Conservation (phyloP, 2,113 vertebrate species). For the Pseudopipra pipra region DNA sequence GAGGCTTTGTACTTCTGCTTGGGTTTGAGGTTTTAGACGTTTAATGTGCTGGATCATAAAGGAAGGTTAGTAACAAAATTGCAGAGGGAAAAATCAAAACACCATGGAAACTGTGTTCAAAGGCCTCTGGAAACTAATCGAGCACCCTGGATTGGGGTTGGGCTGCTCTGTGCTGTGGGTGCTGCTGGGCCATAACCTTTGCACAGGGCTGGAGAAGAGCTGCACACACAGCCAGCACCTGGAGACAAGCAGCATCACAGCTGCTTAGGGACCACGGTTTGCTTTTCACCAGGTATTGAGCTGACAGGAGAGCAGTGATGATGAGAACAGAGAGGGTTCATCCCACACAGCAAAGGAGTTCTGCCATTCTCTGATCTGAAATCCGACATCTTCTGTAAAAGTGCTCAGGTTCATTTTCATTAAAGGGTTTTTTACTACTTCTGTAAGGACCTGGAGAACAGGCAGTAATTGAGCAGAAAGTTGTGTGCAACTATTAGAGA, state of each 20-base stretch:
- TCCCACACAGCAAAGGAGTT: neutral
- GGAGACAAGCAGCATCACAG: neutral
- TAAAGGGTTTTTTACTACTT: neutral
- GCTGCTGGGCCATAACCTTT: neutral
- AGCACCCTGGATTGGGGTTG: neutral
- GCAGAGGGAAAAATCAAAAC: neutral
- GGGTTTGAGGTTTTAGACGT: neutral
- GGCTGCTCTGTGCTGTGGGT: neutral
- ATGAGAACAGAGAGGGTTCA: neutral
- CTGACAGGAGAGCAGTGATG: neutral
- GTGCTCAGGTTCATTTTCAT: neutral
- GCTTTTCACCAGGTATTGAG: neutral
- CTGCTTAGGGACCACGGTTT: neutral
- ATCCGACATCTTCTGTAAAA: neutral
- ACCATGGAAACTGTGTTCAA: neutral
- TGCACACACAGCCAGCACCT: neutral
- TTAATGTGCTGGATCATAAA: neutral
- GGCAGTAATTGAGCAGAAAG: neutral
- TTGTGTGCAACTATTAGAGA: neutral
- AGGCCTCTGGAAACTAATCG: neutral
- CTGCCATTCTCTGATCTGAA: neutral
- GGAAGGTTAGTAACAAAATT: neutral
- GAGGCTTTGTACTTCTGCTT: neutral
- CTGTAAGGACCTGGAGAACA: neutral
- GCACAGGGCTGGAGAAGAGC: neutral